A percentile compares a stretch with the other conserved stretches of the same genome.
Conservation (phyloP, 2,113 vertebrate genomes). For the Trematocara unimaculatum region DNA sequence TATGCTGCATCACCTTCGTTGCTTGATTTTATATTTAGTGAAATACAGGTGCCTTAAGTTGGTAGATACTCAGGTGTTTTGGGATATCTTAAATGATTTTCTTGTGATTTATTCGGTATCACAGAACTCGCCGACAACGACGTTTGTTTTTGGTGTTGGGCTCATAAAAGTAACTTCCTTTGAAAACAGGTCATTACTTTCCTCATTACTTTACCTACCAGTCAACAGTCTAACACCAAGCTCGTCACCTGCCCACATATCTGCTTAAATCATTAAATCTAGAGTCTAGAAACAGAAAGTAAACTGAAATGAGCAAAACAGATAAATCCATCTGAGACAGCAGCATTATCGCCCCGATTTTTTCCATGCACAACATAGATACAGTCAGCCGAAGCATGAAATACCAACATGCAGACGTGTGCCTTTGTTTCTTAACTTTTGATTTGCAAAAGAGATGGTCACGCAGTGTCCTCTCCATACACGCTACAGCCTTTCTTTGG, state of each 20-base stretch:
- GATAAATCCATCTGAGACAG: fast-evolving
- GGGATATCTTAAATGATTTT: not conserved
- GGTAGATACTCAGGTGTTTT: not conserved
- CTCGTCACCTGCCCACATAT: not conserved
- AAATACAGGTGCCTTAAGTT: not conserved
- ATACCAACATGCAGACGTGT: fast-evolving
- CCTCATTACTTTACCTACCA: not conserved
- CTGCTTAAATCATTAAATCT: not conserved
- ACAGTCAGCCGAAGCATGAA: not conserved
- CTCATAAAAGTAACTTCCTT: not conserved
- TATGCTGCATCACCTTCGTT: not conserved
- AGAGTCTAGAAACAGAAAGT: not conserved
- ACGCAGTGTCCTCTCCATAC: not conserved
- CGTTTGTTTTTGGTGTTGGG: not conserved
- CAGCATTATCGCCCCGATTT: not conserved
- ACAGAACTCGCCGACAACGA: not conserved
- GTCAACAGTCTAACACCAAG: fast-evolving
- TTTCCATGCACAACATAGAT: not conserved
- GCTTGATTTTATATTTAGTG: not conserved
- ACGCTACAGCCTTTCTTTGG: not conserved
- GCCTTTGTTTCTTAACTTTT: not conserved
- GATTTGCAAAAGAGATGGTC: not conserved
- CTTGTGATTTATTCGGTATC: not conserved
- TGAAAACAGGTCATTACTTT: not conserved
- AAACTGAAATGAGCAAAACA: not conserved